A percentile compares a stretch with the other conserved stretches of the same genome.
phyloP scores from a whole-genome alignment of 1,140 invertebrate species.

The Diprion similis region DNA sequence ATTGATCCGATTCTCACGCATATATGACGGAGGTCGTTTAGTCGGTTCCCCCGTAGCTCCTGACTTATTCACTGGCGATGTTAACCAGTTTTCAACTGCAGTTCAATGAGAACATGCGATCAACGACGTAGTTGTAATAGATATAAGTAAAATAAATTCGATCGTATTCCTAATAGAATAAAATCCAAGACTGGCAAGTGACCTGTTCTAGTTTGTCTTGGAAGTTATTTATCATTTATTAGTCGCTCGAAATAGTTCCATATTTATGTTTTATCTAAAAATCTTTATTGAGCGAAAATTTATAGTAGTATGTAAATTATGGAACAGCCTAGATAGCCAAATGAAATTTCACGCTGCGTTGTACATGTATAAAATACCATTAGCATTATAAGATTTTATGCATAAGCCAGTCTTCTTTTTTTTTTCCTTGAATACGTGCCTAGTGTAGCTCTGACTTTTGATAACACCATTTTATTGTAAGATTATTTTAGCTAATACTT shows the following conservation, averaged over 20 bases:
- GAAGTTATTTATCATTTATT: background rate
- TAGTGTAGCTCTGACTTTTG: background rate
- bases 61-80: background rate
- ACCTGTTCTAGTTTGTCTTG: background rate
- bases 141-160: background rate
- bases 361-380: background rate
- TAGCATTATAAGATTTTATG: background rate
- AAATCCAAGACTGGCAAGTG: background rate
- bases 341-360: constrained; percentile 1
- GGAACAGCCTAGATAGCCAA: constrained; percentile 7
- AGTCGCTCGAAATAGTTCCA: constrained; percentile 2
- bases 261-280: background rate
- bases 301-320: background rate
- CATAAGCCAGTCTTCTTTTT: background rate
- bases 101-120: background rate
- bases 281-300: background rate
- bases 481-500: background rate
- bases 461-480: constrained; percentile 1
- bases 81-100: no score
- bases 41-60: background rate
- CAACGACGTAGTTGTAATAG: constrained; percentile 4
- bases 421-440: background rate
- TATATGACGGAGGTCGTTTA: background rate
- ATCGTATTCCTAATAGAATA: constrained; percentile 1
- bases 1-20: background rate